Conservation (phyloP, 2,888 invertebrate genomes). For the Lepeophtheirus nordmannii region DNA sequence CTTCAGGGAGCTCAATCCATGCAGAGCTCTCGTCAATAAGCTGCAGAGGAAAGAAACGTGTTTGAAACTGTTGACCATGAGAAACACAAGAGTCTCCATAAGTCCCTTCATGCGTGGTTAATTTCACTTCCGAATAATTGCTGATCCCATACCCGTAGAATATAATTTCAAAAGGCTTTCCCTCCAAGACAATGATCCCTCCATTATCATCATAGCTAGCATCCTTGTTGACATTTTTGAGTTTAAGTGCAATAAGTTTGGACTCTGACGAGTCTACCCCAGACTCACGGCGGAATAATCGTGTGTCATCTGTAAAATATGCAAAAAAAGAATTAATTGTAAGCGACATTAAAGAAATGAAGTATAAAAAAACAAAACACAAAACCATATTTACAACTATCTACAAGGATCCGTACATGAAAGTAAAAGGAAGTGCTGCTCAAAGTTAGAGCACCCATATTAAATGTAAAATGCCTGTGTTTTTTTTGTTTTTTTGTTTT, state of each 20-base stretch:
- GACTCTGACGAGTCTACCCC: neutral
- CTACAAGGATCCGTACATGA: no score
- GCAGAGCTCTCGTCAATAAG: constrained; percentile 35
- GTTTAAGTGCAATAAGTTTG: neutral
- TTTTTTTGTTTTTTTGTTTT: no score
- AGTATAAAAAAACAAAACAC: no score
- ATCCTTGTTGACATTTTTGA: constrained; percentile 26
- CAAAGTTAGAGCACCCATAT: no score
- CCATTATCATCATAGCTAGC: constrained; percentile 38
- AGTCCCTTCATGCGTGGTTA: constrained; percentile 45
- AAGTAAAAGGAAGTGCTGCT: no score
- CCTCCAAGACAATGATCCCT: constrained; percentile 51
- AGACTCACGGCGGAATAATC: no score
- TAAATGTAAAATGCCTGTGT: no score
- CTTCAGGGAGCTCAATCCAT: constrained; percentile 43
- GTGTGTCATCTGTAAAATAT: no score
- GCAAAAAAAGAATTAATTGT: no score
- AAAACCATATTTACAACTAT: no score
- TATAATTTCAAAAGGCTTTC: constrained; percentile 45
- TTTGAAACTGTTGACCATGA: neutral
- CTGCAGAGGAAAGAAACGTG: constrained; percentile 32
- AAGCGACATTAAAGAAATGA: no score
- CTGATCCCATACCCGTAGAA: constrained; percentile 57
- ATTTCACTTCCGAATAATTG: constrained; percentile 49
- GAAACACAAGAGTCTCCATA: constrained; percentile 46